phyloP scores from a whole-genome alignment of 1,140 invertebrate species.

The Tribolium castaneum region DNA sequence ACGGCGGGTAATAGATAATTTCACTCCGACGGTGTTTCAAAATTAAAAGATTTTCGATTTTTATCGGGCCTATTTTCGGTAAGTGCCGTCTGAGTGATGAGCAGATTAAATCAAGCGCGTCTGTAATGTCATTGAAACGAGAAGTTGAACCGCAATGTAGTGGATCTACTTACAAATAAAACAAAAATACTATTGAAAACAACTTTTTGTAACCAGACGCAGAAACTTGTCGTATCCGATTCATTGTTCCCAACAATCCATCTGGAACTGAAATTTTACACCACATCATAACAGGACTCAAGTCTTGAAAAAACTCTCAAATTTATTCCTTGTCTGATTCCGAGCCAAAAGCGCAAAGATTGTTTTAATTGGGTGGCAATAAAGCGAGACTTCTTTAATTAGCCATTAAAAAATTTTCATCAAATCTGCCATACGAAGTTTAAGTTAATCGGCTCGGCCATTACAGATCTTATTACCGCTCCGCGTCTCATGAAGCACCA shows the following conservation, averaged over 20 bases:
- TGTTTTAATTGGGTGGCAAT: not conserved
- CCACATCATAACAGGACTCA: not conserved
- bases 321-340: not conserved
- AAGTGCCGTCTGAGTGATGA: not conserved
- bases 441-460: not conserved
- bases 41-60: not conserved
- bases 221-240: conserved; percentile 10
- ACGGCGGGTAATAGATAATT: too few species aligned
- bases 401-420: not conserved
- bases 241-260: conserved; percentile 35
- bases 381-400: conserved; percentile 14
- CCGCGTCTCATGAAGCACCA: not conserved
- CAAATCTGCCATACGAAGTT: not conserved
- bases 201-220: conserved; percentile 9
- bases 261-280: conserved; percentile 38
- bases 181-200: conserved; percentile 21
- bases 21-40: not conserved
- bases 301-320: not conserved
- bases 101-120: conserved; percentile 4
- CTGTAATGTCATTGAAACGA: conserved; percentile 18
- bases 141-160: conserved; percentile 13
- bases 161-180: conserved; percentile 1
- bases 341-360: not conserved
- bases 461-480: not conserved
- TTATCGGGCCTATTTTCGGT: not conserved